A percentile compares a stretch with the other conserved stretches of the same genome.
phyloP scores from a whole-genome alignment of 2,797 vertebrate genomes.

The Eleutherodactylus coqui region DNA sequence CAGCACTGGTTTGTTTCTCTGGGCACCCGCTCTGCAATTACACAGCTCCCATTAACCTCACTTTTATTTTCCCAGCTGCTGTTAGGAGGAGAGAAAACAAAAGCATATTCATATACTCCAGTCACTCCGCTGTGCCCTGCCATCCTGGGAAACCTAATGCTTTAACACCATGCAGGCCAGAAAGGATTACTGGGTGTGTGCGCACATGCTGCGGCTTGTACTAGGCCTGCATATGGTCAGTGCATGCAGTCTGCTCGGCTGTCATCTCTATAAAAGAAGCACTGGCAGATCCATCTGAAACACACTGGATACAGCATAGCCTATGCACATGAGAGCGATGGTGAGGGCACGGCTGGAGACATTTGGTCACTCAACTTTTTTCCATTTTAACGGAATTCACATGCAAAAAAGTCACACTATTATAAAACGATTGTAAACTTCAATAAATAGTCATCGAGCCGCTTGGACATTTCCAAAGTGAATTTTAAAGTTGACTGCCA shows the following conservation, averaged over 20 bases:
- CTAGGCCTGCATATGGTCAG: neutral
- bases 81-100: conserved; percentile 35
- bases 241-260: neutral
- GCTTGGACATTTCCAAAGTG: too few species aligned
- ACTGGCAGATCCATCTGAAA: neutral
- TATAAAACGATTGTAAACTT: too few species aligned
- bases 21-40: conserved; percentile 44
- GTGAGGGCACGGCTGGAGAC: too few species aligned
- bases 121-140: conserved; percentile 30
- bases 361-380: too few species aligned
- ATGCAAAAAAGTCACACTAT: too few species aligned
- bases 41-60: conserved; percentile 38
- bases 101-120: conserved; percentile 44
- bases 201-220: neutral
- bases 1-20: conserved; percentile 54
- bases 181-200: conserved; percentile 1
- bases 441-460: too few species aligned
- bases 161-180: conserved; percentile 23
- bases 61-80: conserved; percentile 58
- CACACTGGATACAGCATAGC: neutral
- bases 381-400: too few species aligned
- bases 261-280: neutral
- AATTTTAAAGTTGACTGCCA: too few species aligned
- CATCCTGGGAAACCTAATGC: conserved; percentile 40
- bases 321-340: too few species aligned